Evolutionary conservation across 2,113 vertebrate species (phyloP).

Genomic region (Sus scrofa): T2T-Sscrofa CM000822.6:61712501-61713000

Average conservation of each 20-base stretch:
- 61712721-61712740: not conserved
- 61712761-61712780: not conserved
- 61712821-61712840: not conserved
- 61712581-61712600: not conserved
- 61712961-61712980: not conserved
- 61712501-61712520: not conserved
- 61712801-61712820: not conserved
- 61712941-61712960: not conserved
- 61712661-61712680: not conserved
- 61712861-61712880: not conserved
- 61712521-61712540: too few species aligned
- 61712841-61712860: not conserved
- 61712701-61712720: not conserved
- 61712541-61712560: not conserved
- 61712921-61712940: rapidly evolving
- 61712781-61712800: not conserved
- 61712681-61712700: not conserved
- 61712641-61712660: not conserved
- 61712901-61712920: not conserved
- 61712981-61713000: not conserved
- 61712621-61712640: not conserved
- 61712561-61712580: not conserved
- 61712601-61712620: not conserved
- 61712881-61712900: not conserved
- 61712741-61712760: not conserved